Base-by-base conservation (phyloP, 2,113 vertebrate species). In the Elaphurus davidianus region DNA sequence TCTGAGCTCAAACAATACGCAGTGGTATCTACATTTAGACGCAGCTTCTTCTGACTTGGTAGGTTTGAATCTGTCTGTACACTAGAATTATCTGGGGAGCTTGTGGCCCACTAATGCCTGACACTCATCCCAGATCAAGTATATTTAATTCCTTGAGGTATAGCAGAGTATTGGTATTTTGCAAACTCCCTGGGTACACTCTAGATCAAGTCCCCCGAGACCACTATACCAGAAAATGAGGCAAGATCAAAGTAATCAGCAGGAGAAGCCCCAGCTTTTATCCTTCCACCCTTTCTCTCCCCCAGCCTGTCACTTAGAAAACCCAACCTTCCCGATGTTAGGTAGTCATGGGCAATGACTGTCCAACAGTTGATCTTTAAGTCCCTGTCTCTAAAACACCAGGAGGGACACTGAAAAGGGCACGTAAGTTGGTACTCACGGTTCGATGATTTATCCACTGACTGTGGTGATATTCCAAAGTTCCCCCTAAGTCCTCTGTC, bases 391-490 rank as follows among this genome's bases (percentile, higher is more conserved):
- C 52, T 27, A 14, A 36, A 82, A 89, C 93, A 78, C 7, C 91
- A 54, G 43, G 60, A 83, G 19, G 82, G 55, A 88, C 28, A 4
- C 5, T 52, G 30, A 59, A 62, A 67, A 79, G 33, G 17, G 45
- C 47, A 40, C 2, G 36, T 40, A 62, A 55, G 19, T 8, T 78
- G 62, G 16, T 90, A 99, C 99, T 99, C 98, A 99, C 99, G 0
- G 99, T 99, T 59, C 99, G 99, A 97, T 99, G 99, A 67, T 99
- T 99, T 94, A 99, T 99, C 99, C 99, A 99, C 91, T 99, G 99
- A 90, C 99, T 99, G 98, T 99, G 99, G 87, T 99, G 99, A 64
- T 99, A 99, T 84, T 99, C 99, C 98, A 99, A 98, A 82, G 98
- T 99, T 52, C 99, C 99, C 85, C 99, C 99, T 25, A 99, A 98